Evolutionary conservation across 2,113 vertebrate genomes (phyloP).

Genomic region (Colaptes auratus): DNA sequence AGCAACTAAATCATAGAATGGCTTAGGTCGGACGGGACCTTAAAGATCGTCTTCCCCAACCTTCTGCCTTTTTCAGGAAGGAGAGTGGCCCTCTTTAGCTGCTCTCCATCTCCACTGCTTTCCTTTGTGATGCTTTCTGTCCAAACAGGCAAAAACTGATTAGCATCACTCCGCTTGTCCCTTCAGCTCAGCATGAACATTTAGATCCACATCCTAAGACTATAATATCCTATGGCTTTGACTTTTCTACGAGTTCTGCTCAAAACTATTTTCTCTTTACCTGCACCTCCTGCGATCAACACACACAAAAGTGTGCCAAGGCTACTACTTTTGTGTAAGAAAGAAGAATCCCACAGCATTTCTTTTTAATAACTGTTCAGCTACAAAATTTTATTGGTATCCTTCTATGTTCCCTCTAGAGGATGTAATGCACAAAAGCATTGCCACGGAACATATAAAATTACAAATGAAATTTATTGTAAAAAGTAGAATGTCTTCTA

Average conservation of each 20-base stretch:
- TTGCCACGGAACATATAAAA: constrained; percentile 97
- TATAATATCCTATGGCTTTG: not conserved
- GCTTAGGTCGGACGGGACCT: too few relatives aligned
- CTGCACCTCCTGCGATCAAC: not conserved
- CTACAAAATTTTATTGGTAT: constrained; percentile 98
- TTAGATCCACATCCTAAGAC: not conserved
- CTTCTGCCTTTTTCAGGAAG: too few relatives aligned
- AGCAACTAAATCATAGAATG: not conserved
- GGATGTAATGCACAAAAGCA: constrained; percentile 94
- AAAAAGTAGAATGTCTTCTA: constrained; percentile 87
- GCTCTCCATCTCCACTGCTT: too few relatives aligned
- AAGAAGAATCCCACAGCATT: constrained; percentile 80
- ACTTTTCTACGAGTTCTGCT: not conserved
- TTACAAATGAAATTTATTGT: constrained; percentile 95
- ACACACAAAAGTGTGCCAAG: constrained; percentile 51
- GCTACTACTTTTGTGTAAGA: constrained; percentile 69
- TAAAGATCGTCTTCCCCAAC: too few relatives aligned
- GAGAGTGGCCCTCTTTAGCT: too few relatives aligned
- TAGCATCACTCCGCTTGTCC: not conserved
- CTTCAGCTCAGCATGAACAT: not conserved
- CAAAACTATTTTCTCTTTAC: not conserved
- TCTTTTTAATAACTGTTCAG: constrained; percentile 97
- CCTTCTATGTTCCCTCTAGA: constrained; percentile 89
- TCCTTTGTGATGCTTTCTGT: too few relatives aligned
- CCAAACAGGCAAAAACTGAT: too few relatives aligned